Conservation (phyloP, 1,140 invertebrate genomes). For the Meloidogyne chitwoodi region DNA sequence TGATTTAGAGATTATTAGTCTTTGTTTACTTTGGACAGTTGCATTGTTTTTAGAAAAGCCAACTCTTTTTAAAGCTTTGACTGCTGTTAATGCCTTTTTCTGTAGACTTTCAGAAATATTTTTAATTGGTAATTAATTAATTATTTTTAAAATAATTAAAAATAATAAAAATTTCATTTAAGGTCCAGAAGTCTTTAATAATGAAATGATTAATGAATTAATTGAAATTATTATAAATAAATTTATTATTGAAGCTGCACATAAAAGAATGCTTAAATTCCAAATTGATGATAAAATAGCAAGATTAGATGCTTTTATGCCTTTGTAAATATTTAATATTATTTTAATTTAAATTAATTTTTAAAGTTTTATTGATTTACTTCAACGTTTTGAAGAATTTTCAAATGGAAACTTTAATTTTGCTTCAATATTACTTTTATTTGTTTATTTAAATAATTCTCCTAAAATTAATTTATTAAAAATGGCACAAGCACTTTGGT, state of each 20-base stretch:
- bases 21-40: conserved; percentile 38
- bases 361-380: conserved; percentile 32
- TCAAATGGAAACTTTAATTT: conserved; percentile 32
- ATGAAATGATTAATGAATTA: conserved; percentile 7
- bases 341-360: conserved; percentile 6
- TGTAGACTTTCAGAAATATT: conserved; percentile 31
- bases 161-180: not conserved
- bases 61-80: conserved; percentile 35
- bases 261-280: conserved; percentile 9
- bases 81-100: conserved; percentile 31
- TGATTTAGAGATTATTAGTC: conserved; percentile 40
- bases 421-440: conserved; percentile 27
- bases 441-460: conserved; percentile 36
- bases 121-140: conserved; percentile 32
- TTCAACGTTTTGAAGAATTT: conserved; percentile 36
- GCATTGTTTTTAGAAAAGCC: conserved; percentile 27
- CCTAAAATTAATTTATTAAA: conserved; percentile 8
- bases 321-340: conserved; percentile 34
- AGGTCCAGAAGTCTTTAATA: conserved; percentile 25
- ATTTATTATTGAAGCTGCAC: conserved; percentile 8
- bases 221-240: not conserved
- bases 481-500: conserved; percentile 41
- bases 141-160: not conserved
- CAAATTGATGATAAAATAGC: conserved; percentile 28
- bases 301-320: conserved; percentile 41